These are phyloP conservation scores for Misgurnus anguillicaudatus DNA, from an alignment of 2,113 vertebrate species.

Conservation along the genomic window DNA sequence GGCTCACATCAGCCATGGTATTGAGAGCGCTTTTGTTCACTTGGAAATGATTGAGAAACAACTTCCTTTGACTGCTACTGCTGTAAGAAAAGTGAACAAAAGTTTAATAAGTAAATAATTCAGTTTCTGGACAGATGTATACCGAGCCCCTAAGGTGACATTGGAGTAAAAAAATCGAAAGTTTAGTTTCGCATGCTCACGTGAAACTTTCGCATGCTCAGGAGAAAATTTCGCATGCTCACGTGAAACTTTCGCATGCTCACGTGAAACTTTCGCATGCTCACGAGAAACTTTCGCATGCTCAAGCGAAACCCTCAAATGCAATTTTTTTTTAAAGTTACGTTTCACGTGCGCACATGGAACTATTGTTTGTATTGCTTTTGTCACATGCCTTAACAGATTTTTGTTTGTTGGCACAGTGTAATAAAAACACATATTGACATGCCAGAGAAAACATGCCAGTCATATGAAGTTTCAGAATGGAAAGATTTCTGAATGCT, in stretches of 20 bases:
- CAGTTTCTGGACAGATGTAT: background rate
- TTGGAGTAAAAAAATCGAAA: too few species aligned
- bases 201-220: too few species aligned
- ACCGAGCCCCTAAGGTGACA: too few species aligned
- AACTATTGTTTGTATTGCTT: too few species aligned
- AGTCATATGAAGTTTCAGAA: background rate
- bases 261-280: too few species aligned
- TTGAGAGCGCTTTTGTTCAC: background rate
- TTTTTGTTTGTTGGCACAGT: background rate
- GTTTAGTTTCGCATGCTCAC: too few species aligned
- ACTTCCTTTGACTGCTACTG: slow-evolving; percentile 12
- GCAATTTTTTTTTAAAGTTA: too few species aligned
- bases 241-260: too few species aligned
- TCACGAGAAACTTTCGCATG: too few species aligned
- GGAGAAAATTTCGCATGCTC: too few species aligned
- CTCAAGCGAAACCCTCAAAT: too few species aligned
- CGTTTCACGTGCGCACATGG: too few species aligned
- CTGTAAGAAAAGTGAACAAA: slow-evolving; percentile 11
- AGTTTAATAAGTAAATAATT: background rate
- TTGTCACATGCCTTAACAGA: background rate
- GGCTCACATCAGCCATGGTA: slow-evolving; percentile 39
- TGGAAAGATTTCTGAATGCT: background rate
- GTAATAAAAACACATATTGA: slow-evolving; percentile 5
- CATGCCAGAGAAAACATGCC: slow-evolving; percentile 1
- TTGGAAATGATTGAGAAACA: background rate